Conservation (phyloP, 2,113 vertebrate species). For the Steatornis caripensis region DNA sequence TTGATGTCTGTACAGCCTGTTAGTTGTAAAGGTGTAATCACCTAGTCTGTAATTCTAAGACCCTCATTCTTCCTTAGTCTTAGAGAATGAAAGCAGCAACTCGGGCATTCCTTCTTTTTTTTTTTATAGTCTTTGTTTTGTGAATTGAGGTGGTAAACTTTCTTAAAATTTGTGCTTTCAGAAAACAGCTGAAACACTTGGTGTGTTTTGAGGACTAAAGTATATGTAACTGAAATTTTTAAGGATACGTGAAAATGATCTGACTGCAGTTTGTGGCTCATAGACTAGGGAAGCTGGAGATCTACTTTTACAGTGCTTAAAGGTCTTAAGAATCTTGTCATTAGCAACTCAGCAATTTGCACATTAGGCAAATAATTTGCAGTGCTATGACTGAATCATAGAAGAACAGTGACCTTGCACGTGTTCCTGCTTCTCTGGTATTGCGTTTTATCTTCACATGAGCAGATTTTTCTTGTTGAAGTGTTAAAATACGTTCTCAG, state of each 20-base stretch:
- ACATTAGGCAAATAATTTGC: slow-evolving; percentile 30
- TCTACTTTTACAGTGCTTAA: not conserved
- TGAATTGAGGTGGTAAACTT: not conserved
- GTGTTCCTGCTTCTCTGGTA: not conserved
- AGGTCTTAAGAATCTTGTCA: not conserved
- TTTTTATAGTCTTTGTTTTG: not conserved
- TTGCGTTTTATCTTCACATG: slow-evolving; percentile 14
- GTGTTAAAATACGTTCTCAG: slow-evolving; percentile 7
- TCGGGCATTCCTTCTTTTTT: not conserved
- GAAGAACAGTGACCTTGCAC: slow-evolving; percentile 33
- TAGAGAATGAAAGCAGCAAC: not conserved
- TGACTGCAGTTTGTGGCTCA: not conserved
- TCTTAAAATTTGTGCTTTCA: not conserved
- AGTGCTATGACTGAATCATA: not conserved
- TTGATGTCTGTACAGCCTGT: not conserved
- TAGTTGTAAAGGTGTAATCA: not conserved
- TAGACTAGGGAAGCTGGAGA: not conserved
- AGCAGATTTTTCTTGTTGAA: slow-evolving; percentile 33
- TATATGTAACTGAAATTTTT: not conserved
- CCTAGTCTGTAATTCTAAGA: not conserved
- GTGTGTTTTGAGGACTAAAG: not conserved
- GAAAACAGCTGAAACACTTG: not conserved
- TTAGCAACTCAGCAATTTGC: slow-evolving; percentile 11
- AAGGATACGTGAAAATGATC: not conserved
- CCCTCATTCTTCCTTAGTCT: not conserved